Evolutionary conservation across 2,888 invertebrate genomes (phyloP), one percentile per base, ranked within the genome.

Genomic region (Adelphocoris suturalis): DNA sequence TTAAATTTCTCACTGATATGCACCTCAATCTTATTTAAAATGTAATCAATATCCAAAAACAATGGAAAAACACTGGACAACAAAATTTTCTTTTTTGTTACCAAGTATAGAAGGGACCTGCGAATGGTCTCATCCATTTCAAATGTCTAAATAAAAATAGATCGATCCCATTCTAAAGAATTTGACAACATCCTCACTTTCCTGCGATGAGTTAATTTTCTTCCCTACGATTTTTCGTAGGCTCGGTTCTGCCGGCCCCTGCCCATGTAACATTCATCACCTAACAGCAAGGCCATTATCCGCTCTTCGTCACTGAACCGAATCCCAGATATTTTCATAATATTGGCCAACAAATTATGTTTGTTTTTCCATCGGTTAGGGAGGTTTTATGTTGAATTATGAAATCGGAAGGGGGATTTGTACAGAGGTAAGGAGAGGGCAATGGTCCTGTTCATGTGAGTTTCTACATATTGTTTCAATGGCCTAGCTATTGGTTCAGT

Each of bases 331-430:
- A 19, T 61, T 61, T 2, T 61, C n/a, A 61, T n/a, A 19, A 61
- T 61, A 19, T 61, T n/a, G 61, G 19, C 61, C 16, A 61, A 61
- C 61, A 61, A 61, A 61, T 61, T 61, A 61, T 61, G 61, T 61
- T 61, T 61, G 61, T 61, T 61, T 61, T 61, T 61, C 61, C 16
- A 3, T 9, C n/a, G 16, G 61, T 14, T 52, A n/a, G 61, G n/a
- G 61, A 19, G 61, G 19, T n/a, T 19, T 16, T 2, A 61, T n/a
- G 2, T 1, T 52, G 52, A 3, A 52, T 37, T 37, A 37, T 37
- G 37, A 37, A 37, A 4, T 7, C 7, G 7, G 12, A 16, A 16
- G 3, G 52, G 11, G 52, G 52, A 2, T 11, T 52, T 1, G 1
- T 52, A 52, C 16, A 52, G 16, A 52, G 16, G 1, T 52, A 52